Evolutionary conservation across 2,797 vertebrate genomes (phyloP).

Genomic region (Alosa sapidissima): DNA sequence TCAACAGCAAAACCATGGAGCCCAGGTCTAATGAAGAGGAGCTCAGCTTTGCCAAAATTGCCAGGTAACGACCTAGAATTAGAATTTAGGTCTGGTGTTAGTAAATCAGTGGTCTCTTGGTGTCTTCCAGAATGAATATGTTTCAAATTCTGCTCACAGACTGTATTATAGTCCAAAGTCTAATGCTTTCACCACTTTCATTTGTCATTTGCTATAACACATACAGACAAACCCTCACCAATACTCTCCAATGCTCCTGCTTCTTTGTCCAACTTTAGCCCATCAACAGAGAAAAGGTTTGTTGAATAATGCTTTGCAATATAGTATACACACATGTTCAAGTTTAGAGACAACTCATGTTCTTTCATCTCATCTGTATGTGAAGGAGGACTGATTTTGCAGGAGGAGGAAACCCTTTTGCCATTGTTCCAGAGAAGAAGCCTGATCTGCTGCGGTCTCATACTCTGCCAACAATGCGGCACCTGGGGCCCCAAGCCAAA

Average conservation of each 20-base stretch:
- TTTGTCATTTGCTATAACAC: neutral
- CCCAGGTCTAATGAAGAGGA: conserved; percentile 5
- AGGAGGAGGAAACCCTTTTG: neutral
- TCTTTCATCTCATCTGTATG: neutral
- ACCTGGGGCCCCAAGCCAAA: conserved; percentile 77
- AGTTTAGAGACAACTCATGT: neutral
- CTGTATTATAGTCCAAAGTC: neutral
- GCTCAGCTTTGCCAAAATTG: conserved; percentile 36
- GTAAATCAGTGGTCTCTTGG: neutral
- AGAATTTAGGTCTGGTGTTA: neutral
- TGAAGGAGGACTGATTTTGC: conserved; percentile 3
- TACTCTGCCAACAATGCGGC: conserved; percentile 72
- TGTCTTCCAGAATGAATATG: neutral
- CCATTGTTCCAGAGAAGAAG: conserved; percentile 43
- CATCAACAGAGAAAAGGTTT: conserved; percentile 12
- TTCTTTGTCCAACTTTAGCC: conserved; percentile 29
- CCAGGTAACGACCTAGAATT: neutral
- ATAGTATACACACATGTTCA: neutral
- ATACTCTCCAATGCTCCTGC: conserved; percentile 28
- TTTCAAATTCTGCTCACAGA: neutral
- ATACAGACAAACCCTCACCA: conserved; percentile 27
- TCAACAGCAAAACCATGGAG: conserved; percentile 31
- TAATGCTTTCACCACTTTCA: neutral
- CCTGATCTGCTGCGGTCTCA: conserved; percentile 75
- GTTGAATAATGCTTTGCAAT: neutral